Evolutionary conservation across 2,888 invertebrate species (phyloP).

Genomic region (Arctia plantaginis): DNA sequence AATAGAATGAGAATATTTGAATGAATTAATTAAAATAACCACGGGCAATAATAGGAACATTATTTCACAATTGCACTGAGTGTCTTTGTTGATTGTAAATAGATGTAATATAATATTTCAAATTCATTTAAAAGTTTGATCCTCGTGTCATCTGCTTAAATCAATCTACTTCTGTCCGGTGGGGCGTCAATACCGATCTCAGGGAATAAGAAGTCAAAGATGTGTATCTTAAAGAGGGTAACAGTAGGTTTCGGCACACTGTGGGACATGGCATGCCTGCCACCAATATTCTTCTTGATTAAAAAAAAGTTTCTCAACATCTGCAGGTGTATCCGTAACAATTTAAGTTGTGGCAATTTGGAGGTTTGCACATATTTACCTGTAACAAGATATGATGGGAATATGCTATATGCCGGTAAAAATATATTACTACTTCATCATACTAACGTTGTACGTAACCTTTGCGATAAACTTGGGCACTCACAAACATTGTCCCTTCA

Average conservation of each 20-base stretch:
- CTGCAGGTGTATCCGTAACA: neutral
- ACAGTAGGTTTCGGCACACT: neutral
- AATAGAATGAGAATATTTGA: too few relatives aligned
- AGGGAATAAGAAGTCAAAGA: neutral
- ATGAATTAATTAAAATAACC: neutral
- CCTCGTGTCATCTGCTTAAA: neutral
- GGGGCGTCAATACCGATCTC: slow-evolving; percentile 5
- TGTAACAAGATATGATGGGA: slow-evolving; percentile 1
- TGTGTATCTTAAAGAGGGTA: neutral
- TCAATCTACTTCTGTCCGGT: slow-evolving; percentile 7
- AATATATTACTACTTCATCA: neutral
- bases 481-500: neutral
- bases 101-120: neutral
- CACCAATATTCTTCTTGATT: neutral
- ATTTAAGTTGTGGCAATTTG: neutral
- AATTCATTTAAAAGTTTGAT: neutral
- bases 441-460: neutral
- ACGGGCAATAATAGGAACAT: neutral
- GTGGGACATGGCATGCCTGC: neutral
- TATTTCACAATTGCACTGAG: neutral
- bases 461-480: too few relatives aligned
- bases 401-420: neutral
- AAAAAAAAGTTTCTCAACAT: neutral
- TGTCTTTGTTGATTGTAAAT: neutral
- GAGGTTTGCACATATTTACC: slow-evolving; percentile 4